A percentile compares a stretch with the other conserved stretches of the same genome.
phyloP scores from a whole-genome alignment of 64 coral and sea anemone species.

The Anthopleura sola region DNA sequence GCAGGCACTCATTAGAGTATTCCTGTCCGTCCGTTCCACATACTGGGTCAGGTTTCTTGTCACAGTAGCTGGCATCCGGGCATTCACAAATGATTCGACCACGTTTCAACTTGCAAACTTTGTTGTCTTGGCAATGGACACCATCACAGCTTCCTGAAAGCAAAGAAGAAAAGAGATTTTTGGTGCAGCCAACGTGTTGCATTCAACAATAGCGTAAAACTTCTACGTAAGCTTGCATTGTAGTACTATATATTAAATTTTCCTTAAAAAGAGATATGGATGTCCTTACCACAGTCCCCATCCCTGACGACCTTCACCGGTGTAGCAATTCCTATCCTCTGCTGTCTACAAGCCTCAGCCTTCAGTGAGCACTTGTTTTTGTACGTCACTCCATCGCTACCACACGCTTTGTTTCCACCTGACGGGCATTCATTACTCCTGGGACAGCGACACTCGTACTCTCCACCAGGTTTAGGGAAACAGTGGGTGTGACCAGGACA shows the following conservation, averaged over 20 bases:
- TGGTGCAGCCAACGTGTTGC: too few species aligned
- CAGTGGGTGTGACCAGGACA: slow-evolving; percentile 30
- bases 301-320: slow-evolving; percentile 26
- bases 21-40: slow-evolving; percentile 59
- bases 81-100: slow-evolving; percentile 42
- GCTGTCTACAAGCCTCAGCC: slow-evolving; percentile 44
- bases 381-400: slow-evolving; percentile 42
- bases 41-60: slow-evolving; percentile 31
- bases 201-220: neutral
- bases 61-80: slow-evolving; percentile 38
- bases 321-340: neutral
- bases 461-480: slow-evolving; percentile 40
- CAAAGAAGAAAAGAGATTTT: neutral
- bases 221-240: too few species aligned
- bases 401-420: slow-evolving; percentile 18
- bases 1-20: slow-evolving; percentile 51
- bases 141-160: slow-evolving; percentile 30
- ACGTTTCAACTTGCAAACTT: slow-evolving; percentile 44
- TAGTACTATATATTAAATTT: too few species aligned
- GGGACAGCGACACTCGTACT: slow-evolving; percentile 54
- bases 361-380: slow-evolving; percentile 55
- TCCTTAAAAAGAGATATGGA: neutral
- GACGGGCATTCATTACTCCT: slow-evolving; percentile 22
- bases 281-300: slow-evolving; percentile 63
- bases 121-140: slow-evolving; percentile 30